These are phyloP conservation scores for Sesia bembeciformis DNA, from an alignment of 2,888 invertebrate species.

Conservation along the genomic window DNA sequence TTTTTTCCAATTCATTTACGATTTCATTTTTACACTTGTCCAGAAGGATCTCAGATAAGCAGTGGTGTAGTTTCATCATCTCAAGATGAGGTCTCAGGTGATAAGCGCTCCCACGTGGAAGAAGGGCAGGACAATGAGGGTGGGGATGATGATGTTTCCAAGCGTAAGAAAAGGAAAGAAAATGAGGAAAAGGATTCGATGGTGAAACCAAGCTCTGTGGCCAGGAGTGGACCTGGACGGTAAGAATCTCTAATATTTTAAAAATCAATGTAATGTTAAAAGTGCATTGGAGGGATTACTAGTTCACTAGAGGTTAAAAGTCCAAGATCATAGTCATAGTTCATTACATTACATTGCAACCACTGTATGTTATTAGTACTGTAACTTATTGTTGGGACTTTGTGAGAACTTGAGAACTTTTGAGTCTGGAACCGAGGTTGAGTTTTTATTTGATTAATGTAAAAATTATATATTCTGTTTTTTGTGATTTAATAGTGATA, in stretches of 20 bases:
- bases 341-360: too few relatives aligned
- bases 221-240: constrained; percentile 48
- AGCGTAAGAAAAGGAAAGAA: constrained; percentile 85
- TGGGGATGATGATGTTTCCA: constrained; percentile 78
- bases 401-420: too few relatives aligned
- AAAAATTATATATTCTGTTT: too few relatives aligned
- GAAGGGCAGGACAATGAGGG: constrained; percentile 73
- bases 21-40: neutral
- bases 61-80: constrained; percentile 54
- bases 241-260: constrained; percentile 13
- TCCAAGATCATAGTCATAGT: too few relatives aligned
- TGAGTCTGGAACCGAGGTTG: too few relatives aligned
- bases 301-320: too few relatives aligned
- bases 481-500: too few relatives aligned
- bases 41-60: constrained; percentile 43
- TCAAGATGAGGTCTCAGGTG: constrained; percentile 43
- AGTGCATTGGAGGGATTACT: too few relatives aligned
- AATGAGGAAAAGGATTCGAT: constrained; percentile 74
- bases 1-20: neutral
- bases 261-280: too few relatives aligned
- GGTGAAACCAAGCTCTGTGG: constrained; percentile 60
- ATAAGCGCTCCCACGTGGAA: constrained; percentile 42
- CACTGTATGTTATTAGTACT: too few relatives aligned
- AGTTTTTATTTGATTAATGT: too few relatives aligned
- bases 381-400: too few relatives aligned